These are phyloP conservation scores for Coptodon bakossiorum DNA, from an alignment of 2,113 vertebrate species.

Conservation along the genomic window DNA sequence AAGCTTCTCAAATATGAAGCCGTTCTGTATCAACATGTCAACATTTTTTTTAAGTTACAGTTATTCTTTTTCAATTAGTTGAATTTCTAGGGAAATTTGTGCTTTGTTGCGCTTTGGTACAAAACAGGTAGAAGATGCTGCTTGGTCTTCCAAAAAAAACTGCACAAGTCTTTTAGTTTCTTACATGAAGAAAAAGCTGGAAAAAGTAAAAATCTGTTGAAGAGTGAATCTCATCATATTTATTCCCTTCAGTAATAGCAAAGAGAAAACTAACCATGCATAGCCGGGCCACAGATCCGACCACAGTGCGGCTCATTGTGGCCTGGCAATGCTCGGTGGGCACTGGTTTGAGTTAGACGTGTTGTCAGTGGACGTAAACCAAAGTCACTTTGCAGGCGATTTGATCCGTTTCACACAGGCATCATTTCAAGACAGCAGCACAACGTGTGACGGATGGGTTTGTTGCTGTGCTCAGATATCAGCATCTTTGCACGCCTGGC, in stretches of 20 bases:
- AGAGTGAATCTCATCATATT: background rate
- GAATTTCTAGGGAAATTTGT: background rate
- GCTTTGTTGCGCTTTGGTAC: background rate
- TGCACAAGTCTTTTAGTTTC: background rate
- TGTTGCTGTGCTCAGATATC: background rate
- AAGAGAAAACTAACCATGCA: background rate
- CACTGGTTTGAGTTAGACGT: background rate
- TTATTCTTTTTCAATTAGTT: background rate
- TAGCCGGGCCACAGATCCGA: background rate
- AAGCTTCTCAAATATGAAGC: background rate
- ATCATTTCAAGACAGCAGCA: background rate
- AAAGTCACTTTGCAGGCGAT: background rate
- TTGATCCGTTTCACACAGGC: background rate
- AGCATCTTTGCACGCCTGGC: background rate
- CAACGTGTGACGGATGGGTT: background rate
- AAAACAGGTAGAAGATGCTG: background rate
- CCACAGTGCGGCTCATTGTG: background rate
- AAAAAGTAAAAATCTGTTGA: background rate
- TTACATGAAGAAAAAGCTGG: background rate
- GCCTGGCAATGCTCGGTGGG: background rate
- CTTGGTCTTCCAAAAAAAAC: background rate
- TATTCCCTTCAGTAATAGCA: background rate
- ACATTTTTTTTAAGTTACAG: background rate
- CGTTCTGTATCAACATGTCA: background rate
- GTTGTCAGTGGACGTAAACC: constrained; percentile 13